Evolutionary conservation across 2,888 invertebrate species (phyloP), one percentile per base, ranked within the genome.

Genomic region (Scaptomyza cyrtandrae): DNA sequence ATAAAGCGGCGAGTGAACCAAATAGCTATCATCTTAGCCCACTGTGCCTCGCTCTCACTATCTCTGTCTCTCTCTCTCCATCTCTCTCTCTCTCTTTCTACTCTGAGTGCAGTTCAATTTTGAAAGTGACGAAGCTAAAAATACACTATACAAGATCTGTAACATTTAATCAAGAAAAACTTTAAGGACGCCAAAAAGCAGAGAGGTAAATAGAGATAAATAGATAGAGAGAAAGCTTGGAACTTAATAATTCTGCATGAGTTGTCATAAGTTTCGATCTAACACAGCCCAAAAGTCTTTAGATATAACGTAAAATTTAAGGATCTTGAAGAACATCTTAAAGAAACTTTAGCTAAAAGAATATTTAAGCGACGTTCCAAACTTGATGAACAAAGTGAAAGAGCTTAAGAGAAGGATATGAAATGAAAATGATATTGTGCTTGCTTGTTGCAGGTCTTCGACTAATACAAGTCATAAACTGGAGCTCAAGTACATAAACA

Each of bases 401-500:
- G 1, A 39, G 27, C 35, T 19, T 14, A 6, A 0, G 10, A 6
- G 7, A 4, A 62, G 75, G 44, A 62, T 53, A 61, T 39, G 10
- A 10, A 9, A 37, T 41, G 44, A 48, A 68, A 60, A 48, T 54
- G 53, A 71, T 71, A 65, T 61, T 65, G 72, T 78, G 74, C 63
- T 33, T 19, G 49, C 33, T 9, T 33, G 10, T 60, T 37, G 80
- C 84, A 80, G 86, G 66, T 80, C 84, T 68, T 59, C 71, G 56
- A 71, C 83, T 80, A 83, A 83, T 86, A 78, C 84, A 75, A 78
- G 70, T 84, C 81, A 86, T 86, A 83, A 83, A 86, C 69, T 88
- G 86, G 75, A 72, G 84, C 84, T 83, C 57, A 77, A 86, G 86
- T 86, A 88, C 86, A 82, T 82, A 72, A 88, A 88, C 86, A 52